Evolutionary conservation across 2,888 invertebrate species (phyloP).

Genomic region (Cremastinae sp.): DNA sequence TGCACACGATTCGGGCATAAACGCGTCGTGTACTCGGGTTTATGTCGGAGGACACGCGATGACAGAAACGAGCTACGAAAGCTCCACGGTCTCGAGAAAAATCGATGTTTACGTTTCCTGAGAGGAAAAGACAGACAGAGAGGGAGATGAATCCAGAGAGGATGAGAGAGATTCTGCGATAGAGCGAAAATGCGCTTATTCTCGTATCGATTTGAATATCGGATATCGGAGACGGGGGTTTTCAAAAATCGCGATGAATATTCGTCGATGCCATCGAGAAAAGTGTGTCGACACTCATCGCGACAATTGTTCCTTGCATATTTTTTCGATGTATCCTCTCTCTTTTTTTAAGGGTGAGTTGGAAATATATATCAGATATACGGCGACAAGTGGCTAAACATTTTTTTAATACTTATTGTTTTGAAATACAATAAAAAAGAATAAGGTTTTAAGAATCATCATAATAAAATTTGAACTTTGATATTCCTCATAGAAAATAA

Average conservation of each 20-base stretch:
- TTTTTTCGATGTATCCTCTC: not conserved
- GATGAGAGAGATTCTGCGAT: too few species aligned
- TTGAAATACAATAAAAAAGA: too few species aligned
- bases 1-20: conserved; percentile 14
- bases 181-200: conserved; percentile 3
- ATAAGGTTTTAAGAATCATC: too few species aligned
- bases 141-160: not conserved
- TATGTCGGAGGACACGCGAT: conserved; percentile 47
- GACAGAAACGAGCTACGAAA: conserved; percentile 51
- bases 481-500: too few species aligned
- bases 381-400: too few species aligned
- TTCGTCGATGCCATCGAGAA: conserved; percentile 43
- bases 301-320: conserved; percentile 24
- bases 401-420: too few species aligned
- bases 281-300: conserved; percentile 14
- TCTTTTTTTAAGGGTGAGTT: too few species aligned
- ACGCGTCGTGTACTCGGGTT: not conserved
- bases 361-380: too few species aligned
- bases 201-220: conserved; percentile 53
- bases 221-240: conserved; percentile 47
- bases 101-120: conserved; percentile 48
- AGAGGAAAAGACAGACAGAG: not conserved
- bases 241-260: conserved; percentile 52
- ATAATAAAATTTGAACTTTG: too few species aligned
- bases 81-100: conserved; percentile 27